Evolutionary conservation across 2,888 invertebrate species (phyloP).

Genomic region (Meandrusa payeni): DNA sequence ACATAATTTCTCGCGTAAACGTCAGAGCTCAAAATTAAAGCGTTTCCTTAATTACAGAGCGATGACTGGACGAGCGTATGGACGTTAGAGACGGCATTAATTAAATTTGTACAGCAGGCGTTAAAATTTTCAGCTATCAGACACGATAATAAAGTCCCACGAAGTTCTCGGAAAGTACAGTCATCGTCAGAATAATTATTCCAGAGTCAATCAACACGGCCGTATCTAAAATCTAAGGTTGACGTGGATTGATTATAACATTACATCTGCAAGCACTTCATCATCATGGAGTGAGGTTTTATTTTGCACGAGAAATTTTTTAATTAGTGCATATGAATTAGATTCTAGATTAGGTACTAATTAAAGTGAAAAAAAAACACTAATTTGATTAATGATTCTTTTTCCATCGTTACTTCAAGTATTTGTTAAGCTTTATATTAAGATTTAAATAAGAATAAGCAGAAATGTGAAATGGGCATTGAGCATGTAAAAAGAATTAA

Average conservation of each 20-base stretch:
- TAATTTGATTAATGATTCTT: too few species aligned
- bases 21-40: slow-evolving; percentile 5
- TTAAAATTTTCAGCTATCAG: slow-evolving; percentile 40
- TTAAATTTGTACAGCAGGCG: slow-evolving; percentile 39
- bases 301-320: neutral
- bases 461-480: too few species aligned
- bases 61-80: slow-evolving; percentile 47
- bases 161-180: slow-evolving; percentile 11
- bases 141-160: slow-evolving; percentile 27
- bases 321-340: too few species aligned
- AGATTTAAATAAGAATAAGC: too few species aligned
- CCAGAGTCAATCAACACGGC: slow-evolving; percentile 15
- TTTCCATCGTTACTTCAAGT: too few species aligned
- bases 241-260: slow-evolving; percentile 24
- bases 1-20: neutral
- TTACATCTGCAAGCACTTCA: slow-evolving; percentile 18
- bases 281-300: slow-evolving; percentile 1
- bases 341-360: too few species aligned
- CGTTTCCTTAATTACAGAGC: slow-evolving; percentile 38
- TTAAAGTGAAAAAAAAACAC: too few species aligned
- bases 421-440: too few species aligned
- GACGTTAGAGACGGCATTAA: slow-evolving; percentile 45
- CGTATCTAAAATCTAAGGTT: slow-evolving; percentile 18
- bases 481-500: too few species aligned
- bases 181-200: slow-evolving; percentile 10